Base-by-base conservation (phyloP, 2,797 vertebrate genomes). In the Meda fulgida region DNA sequence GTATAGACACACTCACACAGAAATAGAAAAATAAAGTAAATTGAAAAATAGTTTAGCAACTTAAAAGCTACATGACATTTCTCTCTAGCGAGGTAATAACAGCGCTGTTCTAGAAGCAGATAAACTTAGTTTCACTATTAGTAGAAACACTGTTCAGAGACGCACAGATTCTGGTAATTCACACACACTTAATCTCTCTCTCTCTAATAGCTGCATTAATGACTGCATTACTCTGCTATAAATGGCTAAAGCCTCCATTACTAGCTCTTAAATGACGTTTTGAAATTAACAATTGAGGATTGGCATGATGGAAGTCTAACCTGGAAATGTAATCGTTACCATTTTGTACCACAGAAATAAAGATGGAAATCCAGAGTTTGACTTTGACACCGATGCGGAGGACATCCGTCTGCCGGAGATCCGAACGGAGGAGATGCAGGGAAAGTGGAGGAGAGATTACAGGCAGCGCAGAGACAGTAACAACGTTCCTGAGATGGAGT, bases 361-460 rank as follows among this genome's bases (percentile, higher is more conserved):
- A 91, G 96, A 97, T 63, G 94, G 93, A 67, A 95, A 96, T 58
- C 92, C 92, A 0, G 96, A 97, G 87, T 94, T 97, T 58, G 96
- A 97, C 90, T 97, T 96, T 90, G 93, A 95, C 81, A 93, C 89
- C 0, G 95, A 97, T 81, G 11, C 53, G 2, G 92, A 87, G 48
- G 96, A 96, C 89, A 92, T 96, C 88, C 91, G 93, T 40, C 92
- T 97, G 85, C 95, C 96, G 7, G 93, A 94, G 87, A 93, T 96
- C 86, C 86, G 90, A 69, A 91, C 90, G 6, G 94, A 95, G 79
- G 92, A 94, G 63, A 85, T 90, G 78, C 93, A 91, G 73, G 86
- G 84, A 87, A 94, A 88, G 79, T 89, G 87, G 51, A 89, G 90
- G 88, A 93, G 79, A 78, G 91, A 48, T 83, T 88, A 80, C 43